Conservation (phyloP, 2,113 vertebrate species). For the Cyprinodon variegatus region DNA sequence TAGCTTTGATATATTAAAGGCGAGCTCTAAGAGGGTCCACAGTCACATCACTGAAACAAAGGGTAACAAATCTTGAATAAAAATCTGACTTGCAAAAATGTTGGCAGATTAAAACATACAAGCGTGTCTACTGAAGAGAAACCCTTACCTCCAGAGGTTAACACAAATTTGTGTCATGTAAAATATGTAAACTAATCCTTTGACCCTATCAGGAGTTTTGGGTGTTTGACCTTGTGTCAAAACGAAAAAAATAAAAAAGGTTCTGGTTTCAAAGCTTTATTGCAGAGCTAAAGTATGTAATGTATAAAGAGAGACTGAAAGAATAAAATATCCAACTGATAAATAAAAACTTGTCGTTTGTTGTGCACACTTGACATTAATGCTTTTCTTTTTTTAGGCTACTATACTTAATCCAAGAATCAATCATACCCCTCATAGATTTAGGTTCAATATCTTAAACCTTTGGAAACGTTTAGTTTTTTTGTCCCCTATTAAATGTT, state of each 20-base stretch:
- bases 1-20: slow-evolving; percentile 48
- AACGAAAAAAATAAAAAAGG: slow-evolving; percentile 28
- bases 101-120: slow-evolving; percentile 1
- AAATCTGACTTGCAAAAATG: slow-evolving; percentile 10
- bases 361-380: background rate
- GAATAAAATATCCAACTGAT: slow-evolving; percentile 77
- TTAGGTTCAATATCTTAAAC: background rate
- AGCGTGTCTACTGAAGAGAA: background rate
- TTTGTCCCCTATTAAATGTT: too few relatives aligned
- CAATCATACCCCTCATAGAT: background rate
- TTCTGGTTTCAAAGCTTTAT: slow-evolving; percentile 58
- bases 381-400: too few relatives aligned
- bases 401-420: background rate
- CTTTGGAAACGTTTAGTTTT: background rate
- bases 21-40: slow-evolving; percentile 52
- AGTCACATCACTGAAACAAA: slow-evolving; percentile 41
- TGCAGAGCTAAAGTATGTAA: slow-evolving; percentile 63
- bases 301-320: slow-evolving; percentile 46
- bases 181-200: slow-evolving; percentile 10
- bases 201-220: slow-evolving; percentile 11
- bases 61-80: slow-evolving; percentile 1
- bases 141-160: background rate
- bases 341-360: slow-evolving; percentile 35
- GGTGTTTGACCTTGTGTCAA: slow-evolving; percentile 55
- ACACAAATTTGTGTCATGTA: background rate